Conservation (phyloP, 2,797 vertebrate species). For the Columba guinea region DNA sequence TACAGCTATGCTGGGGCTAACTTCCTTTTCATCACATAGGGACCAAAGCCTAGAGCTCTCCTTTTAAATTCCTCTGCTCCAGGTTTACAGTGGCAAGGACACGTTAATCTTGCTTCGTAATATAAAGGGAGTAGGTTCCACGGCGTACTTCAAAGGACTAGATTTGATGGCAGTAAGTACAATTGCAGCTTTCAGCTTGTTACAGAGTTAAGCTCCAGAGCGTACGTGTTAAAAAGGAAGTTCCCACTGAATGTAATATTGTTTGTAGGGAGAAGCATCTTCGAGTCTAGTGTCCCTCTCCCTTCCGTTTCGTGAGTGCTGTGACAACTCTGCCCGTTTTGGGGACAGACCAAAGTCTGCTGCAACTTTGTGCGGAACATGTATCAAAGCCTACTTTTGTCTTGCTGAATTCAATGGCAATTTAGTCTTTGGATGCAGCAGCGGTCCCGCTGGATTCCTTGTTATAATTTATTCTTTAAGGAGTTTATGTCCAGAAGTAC, state of each 20-base stretch:
- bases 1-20: neutral
- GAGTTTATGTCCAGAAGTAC: constrained; percentile 15
- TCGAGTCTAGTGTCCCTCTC: neutral
- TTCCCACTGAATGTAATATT: neutral
- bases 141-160: neutral
- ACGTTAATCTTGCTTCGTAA: neutral
- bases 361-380: neutral
- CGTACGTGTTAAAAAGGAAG: neutral
- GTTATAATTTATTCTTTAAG: constrained; percentile 48
- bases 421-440: constrained; percentile 49
- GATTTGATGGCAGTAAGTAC: neutral
- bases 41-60: neutral
- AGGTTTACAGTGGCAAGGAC: neutral
- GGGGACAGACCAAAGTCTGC: constrained; percentile 28
- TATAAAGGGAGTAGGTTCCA: neutral
- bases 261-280: constrained; percentile 3
- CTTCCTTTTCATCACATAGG: neutral
- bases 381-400: constrained; percentile 60
- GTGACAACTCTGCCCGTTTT: constrained; percentile 15
- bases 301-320: neutral
- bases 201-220: neutral
- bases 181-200: neutral
- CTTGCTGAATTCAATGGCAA: constrained; percentile 53
- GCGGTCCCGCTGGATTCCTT: constrained; percentile 10
- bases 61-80: neutral